These are phyloP conservation scores for Meandrusa payeni DNA, from an alignment of 2,888 invertebrate species.

Conservation along the genomic window DNA sequence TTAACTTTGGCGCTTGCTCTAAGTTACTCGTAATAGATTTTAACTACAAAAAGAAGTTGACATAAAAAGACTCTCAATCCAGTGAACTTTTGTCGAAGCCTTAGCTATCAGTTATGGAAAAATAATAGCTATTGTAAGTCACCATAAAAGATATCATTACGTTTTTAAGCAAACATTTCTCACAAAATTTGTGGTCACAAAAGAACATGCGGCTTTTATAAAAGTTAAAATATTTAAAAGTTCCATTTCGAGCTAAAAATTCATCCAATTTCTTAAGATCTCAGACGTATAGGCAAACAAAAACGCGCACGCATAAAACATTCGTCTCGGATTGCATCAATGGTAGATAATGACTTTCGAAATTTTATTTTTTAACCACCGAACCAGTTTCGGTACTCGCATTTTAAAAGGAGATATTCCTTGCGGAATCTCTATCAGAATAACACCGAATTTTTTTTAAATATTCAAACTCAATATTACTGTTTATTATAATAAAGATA, in stretches of 20 bases:
- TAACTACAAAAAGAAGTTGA: too few relatives aligned
- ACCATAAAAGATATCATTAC: too few relatives aligned
- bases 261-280: constrained; percentile 5
- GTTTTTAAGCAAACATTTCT: neutral
- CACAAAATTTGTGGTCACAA: neutral
- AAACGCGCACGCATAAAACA: constrained; percentile 12
- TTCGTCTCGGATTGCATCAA: constrained; percentile 19
- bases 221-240: constrained; percentile 1
- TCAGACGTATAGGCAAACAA: constrained; percentile 3
- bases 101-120: too few relatives aligned
- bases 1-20: too few relatives aligned
- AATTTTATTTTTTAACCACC: constrained; percentile 15
- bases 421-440: constrained; percentile 5
- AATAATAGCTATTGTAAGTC: too few relatives aligned
- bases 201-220: neutral
- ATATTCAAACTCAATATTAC: neutral
- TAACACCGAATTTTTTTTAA: constrained; percentile 7
- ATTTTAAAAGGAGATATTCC: constrained; percentile 18
- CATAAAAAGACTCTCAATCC: too few relatives aligned
- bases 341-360: constrained; percentile 19
- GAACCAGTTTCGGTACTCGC: constrained; percentile 17
- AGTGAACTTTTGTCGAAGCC: too few relatives aligned
- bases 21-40: too few relatives aligned
- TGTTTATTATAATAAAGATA: too few relatives aligned
- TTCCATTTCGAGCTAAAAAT: constrained; percentile 9